Percentiles rank a stretch among this genome's conserved stretches.
These are phyloP conservation scores for Linnaemya tessellans DNA, from an alignment of 2,888 invertebrate species.

Conservation along the genomic window DNA sequence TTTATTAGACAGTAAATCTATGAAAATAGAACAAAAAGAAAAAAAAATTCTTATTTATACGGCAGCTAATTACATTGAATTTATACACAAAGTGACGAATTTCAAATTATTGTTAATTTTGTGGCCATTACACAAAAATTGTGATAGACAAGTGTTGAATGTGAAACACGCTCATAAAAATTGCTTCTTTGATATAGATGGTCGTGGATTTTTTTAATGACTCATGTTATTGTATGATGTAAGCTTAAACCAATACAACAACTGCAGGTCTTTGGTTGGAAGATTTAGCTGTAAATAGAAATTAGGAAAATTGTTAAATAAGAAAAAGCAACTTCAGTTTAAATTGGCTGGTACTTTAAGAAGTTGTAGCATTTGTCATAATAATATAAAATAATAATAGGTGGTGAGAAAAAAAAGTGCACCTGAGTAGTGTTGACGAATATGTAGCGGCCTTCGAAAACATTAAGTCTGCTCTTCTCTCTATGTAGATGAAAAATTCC, in stretches of 20 bases:
- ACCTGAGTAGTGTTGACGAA: too few relatives aligned
- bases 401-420: too few relatives aligned
- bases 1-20: constrained; percentile 13
- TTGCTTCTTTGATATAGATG: constrained; percentile 32
- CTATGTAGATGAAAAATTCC: too few relatives aligned
- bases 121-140: constrained; percentile 9
- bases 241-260: background rate
- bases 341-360: too few relatives aligned
- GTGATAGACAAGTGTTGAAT: constrained; percentile 38
- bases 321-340: too few relatives aligned
- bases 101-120: constrained; percentile 24
- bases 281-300: background rate
- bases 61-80: constrained; percentile 46
- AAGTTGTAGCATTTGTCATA: too few relatives aligned
- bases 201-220: constrained; percentile 50
- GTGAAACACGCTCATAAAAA: constrained; percentile 42
- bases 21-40: background rate
- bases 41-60: constrained; percentile 6
- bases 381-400: too few relatives aligned
- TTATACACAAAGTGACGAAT: constrained; percentile 40
- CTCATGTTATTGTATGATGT: constrained; percentile 26
- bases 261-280: background rate
- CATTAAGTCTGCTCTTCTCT: too few relatives aligned
- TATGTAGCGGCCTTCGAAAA: too few relatives aligned
- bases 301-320: too few relatives aligned